Percentiles rank a stretch among this genome's conserved stretches.
Conservation (phyloP, 2,888 invertebrate genomes). For the Eudemis profundana region DNA sequence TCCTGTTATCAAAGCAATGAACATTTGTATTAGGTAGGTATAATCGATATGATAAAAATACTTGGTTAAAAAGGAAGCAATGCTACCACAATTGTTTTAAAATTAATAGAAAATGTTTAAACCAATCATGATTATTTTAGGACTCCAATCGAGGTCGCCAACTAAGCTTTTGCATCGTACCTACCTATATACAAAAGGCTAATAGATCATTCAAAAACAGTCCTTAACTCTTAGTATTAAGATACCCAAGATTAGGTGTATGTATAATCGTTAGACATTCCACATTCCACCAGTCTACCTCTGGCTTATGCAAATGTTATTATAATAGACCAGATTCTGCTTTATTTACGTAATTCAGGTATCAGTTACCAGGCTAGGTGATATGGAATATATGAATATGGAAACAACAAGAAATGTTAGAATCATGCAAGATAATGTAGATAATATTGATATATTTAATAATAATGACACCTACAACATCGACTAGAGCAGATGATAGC, state of each 20-base stretch:
- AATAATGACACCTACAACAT: no score
- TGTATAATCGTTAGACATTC: constrained; percentile 12
- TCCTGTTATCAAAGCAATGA: no score
- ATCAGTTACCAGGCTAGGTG: neutral
- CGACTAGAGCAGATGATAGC: no score
- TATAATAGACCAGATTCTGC: constrained; percentile 24
- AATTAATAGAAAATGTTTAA: neutral
- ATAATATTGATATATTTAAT: no score
- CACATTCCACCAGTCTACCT: constrained; percentile 30
- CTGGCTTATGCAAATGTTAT: constrained; percentile 37
- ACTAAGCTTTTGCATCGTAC: constrained; percentile 29
- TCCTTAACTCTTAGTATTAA: constrained; percentile 8
- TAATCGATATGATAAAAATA: no score
- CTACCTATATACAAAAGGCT: constrained; percentile 32
- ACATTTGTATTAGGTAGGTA: no score
- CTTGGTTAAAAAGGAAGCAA: no score
- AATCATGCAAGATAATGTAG: no score
- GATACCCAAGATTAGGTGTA: neutral
- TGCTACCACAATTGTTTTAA: no score
- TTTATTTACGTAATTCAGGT: constrained; percentile 23
- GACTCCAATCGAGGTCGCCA: constrained; percentile 27
- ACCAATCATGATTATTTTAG: constrained; percentile 21
- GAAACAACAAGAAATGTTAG: neutral
- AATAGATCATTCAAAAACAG: constrained; percentile 8
- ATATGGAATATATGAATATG: neutral